Conservation (phyloP, 2,113 vertebrate species). For the Menura novaehollandiae region DNA sequence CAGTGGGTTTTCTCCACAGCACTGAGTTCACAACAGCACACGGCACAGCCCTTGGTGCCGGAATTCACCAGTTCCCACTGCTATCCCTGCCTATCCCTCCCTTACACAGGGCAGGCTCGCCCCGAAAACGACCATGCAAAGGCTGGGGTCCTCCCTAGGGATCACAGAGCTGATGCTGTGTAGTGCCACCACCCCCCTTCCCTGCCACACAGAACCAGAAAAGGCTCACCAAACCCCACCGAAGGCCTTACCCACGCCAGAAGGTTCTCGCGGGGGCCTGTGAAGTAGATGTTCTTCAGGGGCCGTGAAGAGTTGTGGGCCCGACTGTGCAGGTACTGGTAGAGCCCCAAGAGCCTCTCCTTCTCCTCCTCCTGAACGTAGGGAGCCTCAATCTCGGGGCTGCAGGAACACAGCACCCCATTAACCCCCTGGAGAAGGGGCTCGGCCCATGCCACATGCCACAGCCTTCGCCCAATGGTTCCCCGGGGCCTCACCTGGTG, state of each 20-base stretch:
- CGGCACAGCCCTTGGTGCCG: fast-evolving
- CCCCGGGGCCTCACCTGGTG: conserved; percentile 83
- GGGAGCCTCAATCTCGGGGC: conserved; percentile 87
- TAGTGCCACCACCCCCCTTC: neutral
- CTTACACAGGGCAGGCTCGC: neutral
- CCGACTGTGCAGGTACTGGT: conserved; percentile 92
- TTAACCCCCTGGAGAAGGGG: neutral
- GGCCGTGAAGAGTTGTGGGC: conserved; percentile 90
- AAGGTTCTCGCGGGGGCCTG: conserved; percentile 87
- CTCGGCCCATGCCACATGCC: neutral
- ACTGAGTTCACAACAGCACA: fast-evolving
- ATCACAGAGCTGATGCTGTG: neutral
- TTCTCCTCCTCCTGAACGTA: conserved; percentile 86
- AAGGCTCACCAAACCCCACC: neutral
- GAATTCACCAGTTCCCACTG: neutral
- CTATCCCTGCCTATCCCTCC: neutral
- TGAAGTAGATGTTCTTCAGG: conserved; percentile 88
- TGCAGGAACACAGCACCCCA: conserved; percentile 33
- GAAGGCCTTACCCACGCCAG: conserved; percentile 84
- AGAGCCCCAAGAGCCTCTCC: conserved; percentile 87
- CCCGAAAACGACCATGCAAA: fast-evolving
- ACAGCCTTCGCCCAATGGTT: fast-evolving
- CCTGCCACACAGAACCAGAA: fast-evolving
- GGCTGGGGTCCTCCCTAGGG: neutral
- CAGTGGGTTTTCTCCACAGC: neutral